Base-by-base conservation (phyloP, 2,888 invertebrate genomes). In the Caprella mutica region DNA sequence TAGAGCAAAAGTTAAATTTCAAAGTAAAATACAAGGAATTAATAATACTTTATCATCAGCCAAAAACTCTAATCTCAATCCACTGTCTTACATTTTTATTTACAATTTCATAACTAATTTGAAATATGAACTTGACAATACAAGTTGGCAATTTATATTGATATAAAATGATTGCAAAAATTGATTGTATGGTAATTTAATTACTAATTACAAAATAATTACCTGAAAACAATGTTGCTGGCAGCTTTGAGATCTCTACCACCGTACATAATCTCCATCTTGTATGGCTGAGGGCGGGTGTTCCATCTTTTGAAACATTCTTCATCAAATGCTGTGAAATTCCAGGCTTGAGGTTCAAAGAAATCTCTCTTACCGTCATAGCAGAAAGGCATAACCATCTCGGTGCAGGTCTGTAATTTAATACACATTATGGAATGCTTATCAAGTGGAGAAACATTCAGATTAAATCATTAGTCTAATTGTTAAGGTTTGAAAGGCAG, bases 311-410 rank as follows among this genome's bases (percentile, higher is more conserved):
- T 76, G 61, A 77, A 76, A 72, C 97, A 98, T 0, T 75, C 74
- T 1, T 80, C 78, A 0, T 83, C 74, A 69, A 76, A 86, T 23
- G 73, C 67, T 1, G 80, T 77, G 53, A 83, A 77, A 73, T 88
- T 78, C 92, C 92, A 96, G 0, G 77, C 69, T 0, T 69, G 64
- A 1, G 81, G 78, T 69, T 86, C 85, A 71, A 92, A 93, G 85
- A 97, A 91, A 69, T 89, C 90, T 9, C 78, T 75, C 1, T 76
- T 73, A 39, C 84, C 86, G 65, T 81, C 80, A 8, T 81, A 75
- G 72, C 96, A 96, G 77, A 86, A 82, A 0, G 96, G 96, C 89
- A 94, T 92, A 59, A 93, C 84, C 86, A 97, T 92, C 74, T 98
- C 96, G 24, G 92, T 91, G 70, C 97, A 97, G 0, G 85, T 79